Evolutionary conservation across 2,113 vertebrate species (phyloP).

Genomic region (Phycodurus eques): DNA sequence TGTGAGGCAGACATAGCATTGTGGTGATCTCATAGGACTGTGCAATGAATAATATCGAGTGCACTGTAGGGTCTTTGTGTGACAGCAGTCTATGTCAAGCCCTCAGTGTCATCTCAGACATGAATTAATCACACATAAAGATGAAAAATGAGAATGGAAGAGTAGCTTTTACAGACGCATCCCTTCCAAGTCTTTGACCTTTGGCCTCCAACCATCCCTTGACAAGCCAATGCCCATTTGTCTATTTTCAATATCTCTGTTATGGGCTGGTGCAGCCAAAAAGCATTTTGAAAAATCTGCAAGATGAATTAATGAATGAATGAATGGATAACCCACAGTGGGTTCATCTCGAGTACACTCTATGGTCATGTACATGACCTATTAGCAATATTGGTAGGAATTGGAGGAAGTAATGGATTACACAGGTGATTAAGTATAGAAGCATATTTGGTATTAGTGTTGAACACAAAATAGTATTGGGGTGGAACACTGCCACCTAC

Average conservation of each 20-base stretch:
- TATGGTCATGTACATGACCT: background rate
- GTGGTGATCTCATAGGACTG: constrained; percentile 65
- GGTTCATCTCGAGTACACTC: background rate
- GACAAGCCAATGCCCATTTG: constrained; percentile 12
- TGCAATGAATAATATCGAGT: constrained; percentile 46
- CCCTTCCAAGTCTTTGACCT: constrained; percentile 24
- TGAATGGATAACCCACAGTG: constrained; percentile 1
- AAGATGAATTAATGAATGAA: background rate
- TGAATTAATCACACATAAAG: constrained; percentile 43
- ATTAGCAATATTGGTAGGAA: background rate
- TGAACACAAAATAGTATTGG: too few relatives aligned
- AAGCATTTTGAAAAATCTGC: constrained; percentile 8
- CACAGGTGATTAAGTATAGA: background rate
- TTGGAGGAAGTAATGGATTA: background rate
- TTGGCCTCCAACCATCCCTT: constrained; percentile 26
- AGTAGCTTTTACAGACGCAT: constrained; percentile 12
- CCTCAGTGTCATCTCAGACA: constrained; percentile 48
- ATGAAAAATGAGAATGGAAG: constrained; percentile 42
- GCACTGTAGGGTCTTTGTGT: constrained; percentile 66
- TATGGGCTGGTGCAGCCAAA: background rate
- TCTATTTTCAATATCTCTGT: constrained; percentile 6
- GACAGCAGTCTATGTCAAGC: constrained; percentile 60
- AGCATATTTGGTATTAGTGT: background rate
- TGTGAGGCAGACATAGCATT: constrained; percentile 61
- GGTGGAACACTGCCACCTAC: background rate